Base-by-base conservation (phyloP, 2,113 vertebrate genomes). In the Catharus fuscescens region DNA sequence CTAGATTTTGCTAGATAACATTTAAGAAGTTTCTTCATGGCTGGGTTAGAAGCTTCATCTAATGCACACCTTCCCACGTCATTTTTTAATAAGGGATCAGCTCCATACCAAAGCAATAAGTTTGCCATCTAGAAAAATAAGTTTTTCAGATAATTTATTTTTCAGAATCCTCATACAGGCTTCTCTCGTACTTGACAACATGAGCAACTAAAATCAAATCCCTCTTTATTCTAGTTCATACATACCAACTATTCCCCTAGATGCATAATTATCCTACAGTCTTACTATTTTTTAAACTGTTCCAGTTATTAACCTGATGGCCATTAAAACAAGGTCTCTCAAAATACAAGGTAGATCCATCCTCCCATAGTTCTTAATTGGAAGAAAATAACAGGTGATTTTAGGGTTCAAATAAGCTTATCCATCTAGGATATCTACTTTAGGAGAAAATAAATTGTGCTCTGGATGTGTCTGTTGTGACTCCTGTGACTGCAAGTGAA, bases 41-140 rank as follows among this genome's bases (percentile, higher is more conserved):
- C 10, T 5, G 25, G 29, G 48, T 97, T 48, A 62, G 86, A 94
- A 81, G 94, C 88, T 73, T 97, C 96, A 80, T 98, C 97, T 78
- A 97, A 96, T 40, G 98, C 97, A 94, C 90, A 96, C 14, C 52
- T 96, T 64, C 97, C 97, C 90, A 23, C 64, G 29, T 95, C 93
- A 95, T 92, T 94, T 94, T 79, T 97, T 45, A 97, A 18, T 91
- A 97, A 90, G 11, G 98, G 97, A 85, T 98, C 95, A 57, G 97
- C 98, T 94, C 97, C 97, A 93, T 97, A 96, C 84, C 93, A 67
- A 88, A 98, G 97, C 61, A 98, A 28, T 94, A 98, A 97, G 11
- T 95, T 82, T 45, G 53, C 97, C 84, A 98, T 34, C 98, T 98
- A 96, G 61, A 94, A 96, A 96, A 92, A 50, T 8, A 97, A 40